These are phyloP conservation scores for Chitala chitala DNA, from an alignment of 2,113 vertebrate species.

Conservation along the genomic window DNA sequence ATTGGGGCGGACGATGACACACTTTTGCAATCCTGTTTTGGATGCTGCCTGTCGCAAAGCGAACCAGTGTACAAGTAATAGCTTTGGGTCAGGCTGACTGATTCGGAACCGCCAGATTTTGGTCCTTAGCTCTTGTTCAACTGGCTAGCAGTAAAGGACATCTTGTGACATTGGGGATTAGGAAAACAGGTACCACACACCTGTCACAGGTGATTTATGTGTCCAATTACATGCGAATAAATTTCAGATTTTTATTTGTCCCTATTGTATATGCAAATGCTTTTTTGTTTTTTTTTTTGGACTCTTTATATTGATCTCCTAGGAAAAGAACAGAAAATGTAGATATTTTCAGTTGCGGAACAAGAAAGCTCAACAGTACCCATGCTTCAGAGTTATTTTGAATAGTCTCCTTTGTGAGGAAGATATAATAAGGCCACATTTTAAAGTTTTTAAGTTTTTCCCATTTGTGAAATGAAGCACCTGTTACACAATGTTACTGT, in stretches of 20 bases:
- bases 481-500: not conserved
- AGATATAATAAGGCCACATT: constrained; percentile 12
- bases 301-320: constrained; percentile 3
- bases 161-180: not conserved
- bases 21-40: not conserved
- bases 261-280: not conserved
- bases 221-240: constrained; percentile 20
- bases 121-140: not conserved
- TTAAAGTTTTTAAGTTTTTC: not conserved
- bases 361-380: not conserved
- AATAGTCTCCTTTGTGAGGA: not conserved
- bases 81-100: not conserved
- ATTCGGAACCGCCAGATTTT: not conserved
- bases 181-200: constrained; percentile 6
- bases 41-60: not conserved
- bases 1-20: too few species aligned
- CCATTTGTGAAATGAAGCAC: not conserved
- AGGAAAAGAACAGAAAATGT: not conserved
- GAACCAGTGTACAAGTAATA: not conserved
- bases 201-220: constrained; percentile 28
- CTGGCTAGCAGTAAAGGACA: not conserved
- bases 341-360: not conserved
- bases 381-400: constrained; percentile 12
- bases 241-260: not conserved
- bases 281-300: not conserved